Evolutionary conservation across 2,113 vertebrate species (phyloP), one percentile per base, ranked within the genome.

Genomic region (Lagopus leucura): DNA sequence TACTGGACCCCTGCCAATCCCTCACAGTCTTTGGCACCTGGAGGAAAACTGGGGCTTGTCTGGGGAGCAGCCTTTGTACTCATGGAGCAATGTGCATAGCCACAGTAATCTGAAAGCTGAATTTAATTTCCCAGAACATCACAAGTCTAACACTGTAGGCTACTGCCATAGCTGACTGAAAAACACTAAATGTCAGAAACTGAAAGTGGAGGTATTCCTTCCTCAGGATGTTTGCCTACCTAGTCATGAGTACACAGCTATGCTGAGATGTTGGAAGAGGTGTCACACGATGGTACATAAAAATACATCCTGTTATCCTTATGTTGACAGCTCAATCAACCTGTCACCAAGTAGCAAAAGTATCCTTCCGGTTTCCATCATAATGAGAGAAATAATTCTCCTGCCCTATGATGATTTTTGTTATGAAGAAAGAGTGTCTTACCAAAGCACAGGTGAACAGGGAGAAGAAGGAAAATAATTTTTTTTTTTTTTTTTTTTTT

Each of bases 141-240:
- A 8, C 24, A 48, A 36, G 24, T 42, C 40, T 74, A 32, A 65
- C 13, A 27, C 3, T 54, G 22, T 36, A 85, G 54, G 20, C 15
- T 45, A 25, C 32, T 52, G n/a, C 42, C 36, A 58, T 50, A 79
- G 54, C 54, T 63, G 71, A 61, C 10, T 34, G 17, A 30, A 87
- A 82, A 67, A 52, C 36, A 70, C 9, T 6, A 5, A 84, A 42
- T 0, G 0, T n/a, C 27, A 48, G 15, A 24, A 66, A n/a, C 0
- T 0, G 50, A 47, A 82, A 79, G 24, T 10, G 11, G 17, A 91
- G 30, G 28, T n/a, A 43, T 40, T 89, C 11, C 24, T 7, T 75
- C 69, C 10, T 30, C 72, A 72, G 65, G 22, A 67, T 12, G 32
- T 24, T 50, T 20, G 19, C 20, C 34, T 58, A 63, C 14, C 20